phyloP scores from a whole-genome alignment of 2,113 vertebrate species.

The Vanacampus margaritifer region DNA sequence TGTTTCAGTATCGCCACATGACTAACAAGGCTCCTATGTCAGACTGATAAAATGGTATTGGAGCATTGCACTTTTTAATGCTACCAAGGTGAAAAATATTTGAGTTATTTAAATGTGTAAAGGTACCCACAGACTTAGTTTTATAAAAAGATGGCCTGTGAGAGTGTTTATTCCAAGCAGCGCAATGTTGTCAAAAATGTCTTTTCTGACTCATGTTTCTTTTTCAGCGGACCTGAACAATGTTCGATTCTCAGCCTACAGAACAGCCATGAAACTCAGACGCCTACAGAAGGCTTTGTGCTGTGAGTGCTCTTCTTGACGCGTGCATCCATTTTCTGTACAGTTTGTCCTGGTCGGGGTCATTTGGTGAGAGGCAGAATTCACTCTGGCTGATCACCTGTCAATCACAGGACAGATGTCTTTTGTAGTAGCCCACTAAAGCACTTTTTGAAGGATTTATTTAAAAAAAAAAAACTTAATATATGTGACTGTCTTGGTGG shows the following conservation, averaged over 20 bases:
- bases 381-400: not conserved
- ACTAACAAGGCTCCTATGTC: no score
- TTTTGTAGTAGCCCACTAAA: not conserved
- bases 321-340: not conserved
- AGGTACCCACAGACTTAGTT: not conserved
- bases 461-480: no score
- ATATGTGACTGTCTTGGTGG: no score
- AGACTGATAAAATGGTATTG: no score
- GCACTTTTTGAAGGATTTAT: not conserved
- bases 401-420: not conserved
- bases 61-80: no score
- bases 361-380: not conserved
- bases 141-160: not conserved
- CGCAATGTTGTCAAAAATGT: not conserved
- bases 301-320: slow-evolving; percentile 77
- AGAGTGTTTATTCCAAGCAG: not conserved
- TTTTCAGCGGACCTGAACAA: slow-evolving; percentile 84
- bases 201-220: slow-evolving; percentile 1
- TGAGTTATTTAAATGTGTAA: not conserved
- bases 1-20: no score
- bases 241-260: slow-evolving; percentile 95
- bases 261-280: slow-evolving; percentile 97
- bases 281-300: slow-evolving; percentile 98
- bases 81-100: not conserved
- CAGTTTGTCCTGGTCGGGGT: not conserved